A percentile compares a stretch with the other conserved stretches of the same genome.
Evolutionary conservation across 2,888 invertebrate genomes (phyloP).

Genomic region (Drosophila neonasuta): DNA sequence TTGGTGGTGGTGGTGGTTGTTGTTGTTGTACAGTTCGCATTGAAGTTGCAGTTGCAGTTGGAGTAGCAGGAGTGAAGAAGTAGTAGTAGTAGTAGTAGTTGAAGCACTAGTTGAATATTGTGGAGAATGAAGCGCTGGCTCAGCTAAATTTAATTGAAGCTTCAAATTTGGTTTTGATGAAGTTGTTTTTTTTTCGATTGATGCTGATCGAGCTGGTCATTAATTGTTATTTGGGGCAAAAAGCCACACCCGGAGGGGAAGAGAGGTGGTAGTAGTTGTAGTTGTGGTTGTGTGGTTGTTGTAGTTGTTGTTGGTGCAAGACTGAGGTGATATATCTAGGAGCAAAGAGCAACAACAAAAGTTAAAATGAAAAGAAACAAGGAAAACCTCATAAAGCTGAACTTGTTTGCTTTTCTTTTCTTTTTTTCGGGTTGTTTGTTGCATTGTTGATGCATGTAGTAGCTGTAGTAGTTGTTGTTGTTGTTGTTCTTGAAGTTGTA

Average conservation of each 20-base stretch:
- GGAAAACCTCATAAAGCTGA: constrained; percentile 2
- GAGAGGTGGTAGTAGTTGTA: constrained; percentile 4
- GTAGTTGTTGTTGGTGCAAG: constrained; percentile 13
- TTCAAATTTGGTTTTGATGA: constrained; percentile 3
- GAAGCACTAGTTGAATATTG: constrained; percentile 2
- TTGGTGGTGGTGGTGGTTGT: constrained; percentile 36
- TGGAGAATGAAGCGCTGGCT: constrained; percentile 21
- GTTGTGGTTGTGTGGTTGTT: background rate
- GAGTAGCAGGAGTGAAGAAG: background rate
- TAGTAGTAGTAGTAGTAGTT: constrained; percentile 11
- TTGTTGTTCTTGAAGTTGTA: constrained; percentile 19
- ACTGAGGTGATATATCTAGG: constrained; percentile 14
- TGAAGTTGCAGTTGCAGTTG: constrained; percentile 27
- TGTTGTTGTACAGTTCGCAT: constrained; percentile 25
- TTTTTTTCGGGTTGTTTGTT: background rate
- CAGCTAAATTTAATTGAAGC: constrained; percentile 16
- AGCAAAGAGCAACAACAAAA: constrained; percentile 20
- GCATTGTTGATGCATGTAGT: constrained; percentile 12
- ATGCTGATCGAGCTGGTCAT: constrained; percentile 6
- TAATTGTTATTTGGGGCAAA: constrained; percentile 5
- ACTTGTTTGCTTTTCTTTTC: constrained; percentile 1
- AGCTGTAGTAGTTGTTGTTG: constrained; percentile 28
- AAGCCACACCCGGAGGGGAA: constrained; percentile 7
- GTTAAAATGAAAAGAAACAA: constrained; percentile 4
- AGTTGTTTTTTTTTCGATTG: constrained; percentile 4